Percentiles rank a stretch among this genome's conserved stretches.
These are phyloP conservation scores for Phasia obesa DNA, from an alignment of 2,888 invertebrate species.

Conservation along the genomic window DNA sequence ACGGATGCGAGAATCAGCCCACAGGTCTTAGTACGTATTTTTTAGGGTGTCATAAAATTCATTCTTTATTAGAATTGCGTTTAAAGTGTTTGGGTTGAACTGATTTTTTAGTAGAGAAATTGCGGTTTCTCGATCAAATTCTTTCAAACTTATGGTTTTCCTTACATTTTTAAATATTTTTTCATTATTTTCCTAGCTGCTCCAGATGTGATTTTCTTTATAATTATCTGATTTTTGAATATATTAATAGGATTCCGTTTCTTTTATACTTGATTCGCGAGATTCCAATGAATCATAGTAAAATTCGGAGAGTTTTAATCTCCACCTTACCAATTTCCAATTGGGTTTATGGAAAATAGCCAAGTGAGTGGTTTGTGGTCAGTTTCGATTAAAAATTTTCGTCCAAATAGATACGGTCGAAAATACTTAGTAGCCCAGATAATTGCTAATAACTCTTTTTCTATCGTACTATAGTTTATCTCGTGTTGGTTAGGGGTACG, in stretches of 20 bases:
- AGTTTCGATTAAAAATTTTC: slow-evolving; percentile 47
- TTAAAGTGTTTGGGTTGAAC: slow-evolving; percentile 16
- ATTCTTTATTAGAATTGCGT: slow-evolving; percentile 32
- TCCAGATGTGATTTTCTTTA: slow-evolving; percentile 20
- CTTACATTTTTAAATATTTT: slow-evolving; percentile 14
- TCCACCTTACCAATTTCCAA: slow-evolving; percentile 54
- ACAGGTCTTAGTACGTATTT: not conserved
- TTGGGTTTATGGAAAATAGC: slow-evolving; percentile 62
- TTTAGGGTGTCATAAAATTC: too few species aligned
- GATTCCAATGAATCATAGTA: slow-evolving; percentile 49
- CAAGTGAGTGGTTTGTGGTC: slow-evolving; percentile 53
- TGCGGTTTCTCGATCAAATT: not conserved
- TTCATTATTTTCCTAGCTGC: slow-evolving; percentile 21
- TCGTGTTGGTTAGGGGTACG: slow-evolving; percentile 59
- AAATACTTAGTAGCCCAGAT: too few species aligned
- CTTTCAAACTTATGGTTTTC: not conserved
- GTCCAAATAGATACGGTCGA: too few species aligned
- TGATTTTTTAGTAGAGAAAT: slow-evolving; percentile 30
- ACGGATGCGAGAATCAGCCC: too few species aligned
- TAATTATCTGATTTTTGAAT: slow-evolving; percentile 35
- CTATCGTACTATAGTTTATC: slow-evolving; percentile 57
- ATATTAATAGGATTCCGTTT: slow-evolving; percentile 25
- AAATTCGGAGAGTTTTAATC: slow-evolving; percentile 55
- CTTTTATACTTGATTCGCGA: slow-evolving; percentile 20
- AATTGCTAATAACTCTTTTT: slow-evolving; percentile 55